phyloP scores from a whole-genome alignment of 2,888 invertebrate genomes.

The Agapetus fuscipes region DNA sequence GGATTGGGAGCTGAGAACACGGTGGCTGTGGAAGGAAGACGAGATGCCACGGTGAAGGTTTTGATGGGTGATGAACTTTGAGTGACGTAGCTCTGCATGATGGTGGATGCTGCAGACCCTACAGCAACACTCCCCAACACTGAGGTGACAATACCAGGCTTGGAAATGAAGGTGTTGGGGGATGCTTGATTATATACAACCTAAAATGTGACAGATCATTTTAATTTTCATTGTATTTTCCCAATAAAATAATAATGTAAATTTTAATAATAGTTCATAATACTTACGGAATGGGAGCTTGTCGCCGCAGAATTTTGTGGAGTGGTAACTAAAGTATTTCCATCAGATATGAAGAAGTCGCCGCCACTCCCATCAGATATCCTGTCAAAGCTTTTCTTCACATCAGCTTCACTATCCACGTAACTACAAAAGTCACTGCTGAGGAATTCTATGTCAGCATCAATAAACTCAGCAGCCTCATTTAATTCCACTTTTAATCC shows the following conservation, averaged over 20 bases:
- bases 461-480: conserved; percentile 33
- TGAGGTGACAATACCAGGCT: conserved; percentile 15
- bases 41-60: conserved; percentile 9
- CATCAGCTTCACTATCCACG: conserved; percentile 44
- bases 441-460: conserved; percentile 43
- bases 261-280: not conserved
- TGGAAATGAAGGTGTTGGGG: conserved; percentile 9
- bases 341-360: conserved; percentile 9
- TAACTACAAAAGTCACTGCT: conserved; percentile 39
- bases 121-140: conserved; percentile 16
- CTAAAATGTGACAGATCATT: conserved; percentile 8
- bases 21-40: conserved; percentile 8
- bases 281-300: conserved; percentile 7
- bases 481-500: conserved; percentile 16
- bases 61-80: conserved; percentile 8
- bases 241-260: no score
- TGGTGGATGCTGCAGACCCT: conserved; percentile 12
- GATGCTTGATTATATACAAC: conserved; percentile 7
- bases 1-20: conserved; percentile 10
- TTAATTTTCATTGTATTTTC: no score
- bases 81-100: conserved; percentile 16
- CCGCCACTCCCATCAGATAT: conserved; percentile 29
- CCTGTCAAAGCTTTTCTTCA: conserved; percentile 44
- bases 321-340: conserved; percentile 6
- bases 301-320: conserved; percentile 5